Base-by-base conservation (phyloP, 2,797 vertebrate genomes). In the Myotis findleyi region DNA sequence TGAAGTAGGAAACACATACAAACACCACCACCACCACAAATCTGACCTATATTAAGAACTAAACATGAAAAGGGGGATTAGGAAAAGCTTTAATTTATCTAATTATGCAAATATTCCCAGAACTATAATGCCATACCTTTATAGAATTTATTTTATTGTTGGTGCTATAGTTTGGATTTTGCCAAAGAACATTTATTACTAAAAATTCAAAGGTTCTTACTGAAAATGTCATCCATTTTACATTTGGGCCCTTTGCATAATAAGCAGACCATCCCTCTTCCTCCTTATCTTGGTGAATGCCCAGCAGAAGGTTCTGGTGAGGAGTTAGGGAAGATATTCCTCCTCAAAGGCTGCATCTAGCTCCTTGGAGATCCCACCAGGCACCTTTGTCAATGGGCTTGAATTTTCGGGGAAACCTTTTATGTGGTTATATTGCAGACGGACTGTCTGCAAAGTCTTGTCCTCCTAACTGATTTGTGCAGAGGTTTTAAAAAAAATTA, bases 371-470 rank as follows among this genome's bases (percentile, higher is more conserved):
- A 98, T 98, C 97, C 97, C 95, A 95, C 53, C 96, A 96, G 76
- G 95, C 97, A 98, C 97, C 98, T 98, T 96, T 96, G 96, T 96
- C 98, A 98, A 98, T 98, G 96, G 97, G 38, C 95, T 98, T 80
- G 47, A 88, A 95, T 98, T 98, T 98, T 93, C 96, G 94, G 83
- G 95, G 66, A 95, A 97, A 96, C 97, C 98, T 98, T 98, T 98
- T 95, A 98, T 98, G 98, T 98, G 98, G 97, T 98, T 98, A 84
- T 75, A 44, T 49, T 97, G 97, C 98, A 98, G 96, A 98, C 98
- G 97, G 96, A 94, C 96, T 97, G 91, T 97, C 97, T 98, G 96
- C 94, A 94, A 89, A 93, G 84, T 97, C 95, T 97, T 97, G 90
- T 98, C 57, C 72, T 98, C 55, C 75, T 87, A 51, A 64, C 30